Base-by-base conservation (phyloP, 37 sponge, comb jelly and placozoan species). In the Aplysina aerophoba region DNA sequence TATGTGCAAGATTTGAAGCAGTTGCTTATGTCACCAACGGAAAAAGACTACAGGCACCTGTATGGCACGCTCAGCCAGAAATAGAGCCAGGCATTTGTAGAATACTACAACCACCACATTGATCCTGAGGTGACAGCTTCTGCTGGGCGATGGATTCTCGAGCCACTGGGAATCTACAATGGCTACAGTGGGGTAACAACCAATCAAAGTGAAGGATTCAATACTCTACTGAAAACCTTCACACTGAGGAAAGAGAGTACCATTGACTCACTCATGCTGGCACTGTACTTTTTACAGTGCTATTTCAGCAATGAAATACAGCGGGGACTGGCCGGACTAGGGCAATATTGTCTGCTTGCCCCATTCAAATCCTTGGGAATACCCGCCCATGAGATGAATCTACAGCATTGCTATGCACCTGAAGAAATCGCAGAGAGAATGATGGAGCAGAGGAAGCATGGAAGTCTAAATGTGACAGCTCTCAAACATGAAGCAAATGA, bases 121-220 rank as follows among this genome's bases (percentile, higher is more conserved):
- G 19, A 73, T 39, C 38, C 34, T 15, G 75, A 73, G 14, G 75
- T 73, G 39, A 73, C 44, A 8, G 13, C 34, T 14, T 73, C 44
- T 31, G 34, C 75, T 31, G 75, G 75, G 6, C 75, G 75, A 31
- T 73, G 38, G 75, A 73, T 73, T 33, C 44, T 73, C 6, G 75
- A 73, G 44, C 75, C 75, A 20, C 38, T 73, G 14, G 75, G 75
- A 21, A 12, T 73, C 12, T 73, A 73, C 38, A 73, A 73, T 12
- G 44, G 75, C 39, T 73, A 73, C 75, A 73, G 75, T 30, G 75
- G 75, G 34, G 44, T 73, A 14, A 73, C 84, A n/a, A 90, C n/a
- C 61, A 91, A 91, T 64, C 91, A 91, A 66, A 80, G 86, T 41
- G 91, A 91, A 55, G 72, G 85, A 0, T 68, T 91, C 41, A 91